Conservation (phyloP, 2,888 invertebrate genomes). For the Mythimna loreyi region DNA sequence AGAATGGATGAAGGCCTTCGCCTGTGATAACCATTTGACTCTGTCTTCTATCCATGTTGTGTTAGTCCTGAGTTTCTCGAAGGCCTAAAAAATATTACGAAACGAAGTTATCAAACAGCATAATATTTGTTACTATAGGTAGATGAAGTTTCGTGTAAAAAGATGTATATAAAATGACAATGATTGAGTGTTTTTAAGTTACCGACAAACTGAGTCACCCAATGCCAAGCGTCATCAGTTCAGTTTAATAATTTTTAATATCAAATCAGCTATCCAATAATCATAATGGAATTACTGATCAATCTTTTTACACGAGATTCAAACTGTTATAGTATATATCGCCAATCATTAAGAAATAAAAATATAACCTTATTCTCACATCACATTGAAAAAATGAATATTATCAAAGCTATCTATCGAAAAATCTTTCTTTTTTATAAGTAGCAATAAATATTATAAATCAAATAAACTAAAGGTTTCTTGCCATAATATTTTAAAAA, state of each 20-base stretch:
- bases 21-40: too few relatives aligned
- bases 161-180: neutral
- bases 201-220: too few relatives aligned
- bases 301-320: conserved; percentile 15
- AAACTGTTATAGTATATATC: conserved; percentile 15
- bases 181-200: neutral
- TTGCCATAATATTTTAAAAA: conserved; percentile 58
- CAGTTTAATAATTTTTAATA: too few relatives aligned
- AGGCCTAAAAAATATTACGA: too few relatives aligned
- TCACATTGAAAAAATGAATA: neutral
- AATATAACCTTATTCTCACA: neutral
- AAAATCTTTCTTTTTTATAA: conserved; percentile 9
- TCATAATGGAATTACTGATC: neutral
- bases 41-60: too few relatives aligned
- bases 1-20: too few relatives aligned
- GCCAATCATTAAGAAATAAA: conserved; percentile 14
- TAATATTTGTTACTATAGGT: conserved; percentile 40
- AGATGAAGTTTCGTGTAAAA: conserved; percentile 20
- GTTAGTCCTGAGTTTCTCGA: too few relatives aligned
- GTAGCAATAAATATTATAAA: conserved; percentile 25
- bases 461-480: conserved; percentile 13
- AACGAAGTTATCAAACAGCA: conserved; percentile 48
- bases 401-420: conserved; percentile 18
- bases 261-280: too few relatives aligned
- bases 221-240: too few relatives aligned